phyloP scores from a whole-genome alignment of 1,140 invertebrate genomes.

The Drosophila punjabiensis region DNA sequence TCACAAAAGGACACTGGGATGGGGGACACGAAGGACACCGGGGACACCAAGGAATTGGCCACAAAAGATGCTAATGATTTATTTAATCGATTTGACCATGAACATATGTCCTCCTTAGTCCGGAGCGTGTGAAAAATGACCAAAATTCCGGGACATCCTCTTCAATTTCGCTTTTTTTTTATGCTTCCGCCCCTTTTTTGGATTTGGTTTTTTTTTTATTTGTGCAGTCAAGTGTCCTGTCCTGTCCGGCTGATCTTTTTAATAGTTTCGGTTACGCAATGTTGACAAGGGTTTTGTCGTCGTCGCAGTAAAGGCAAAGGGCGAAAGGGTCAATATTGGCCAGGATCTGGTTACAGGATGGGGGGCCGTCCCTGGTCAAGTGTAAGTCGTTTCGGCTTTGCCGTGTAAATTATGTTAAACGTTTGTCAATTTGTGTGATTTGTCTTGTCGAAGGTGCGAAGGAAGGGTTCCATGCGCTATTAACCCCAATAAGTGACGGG shows the following conservation, averaged over 20 bases:
- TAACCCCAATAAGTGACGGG: conserved; percentile 55
- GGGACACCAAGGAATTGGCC: conserved; percentile 74
- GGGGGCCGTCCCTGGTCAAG: conserved; percentile 55
- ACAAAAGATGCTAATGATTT: conserved; percentile 85
- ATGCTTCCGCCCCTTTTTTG: conserved; percentile 8
- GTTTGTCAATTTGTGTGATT: conserved; percentile 83
- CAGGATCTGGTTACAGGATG: conserved; percentile 6
- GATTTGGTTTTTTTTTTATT: neutral
- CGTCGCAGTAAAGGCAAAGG: conserved; percentile 17
- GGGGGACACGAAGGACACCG: neutral
- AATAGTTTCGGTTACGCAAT: conserved; percentile 81
- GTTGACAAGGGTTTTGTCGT: conserved; percentile 78
- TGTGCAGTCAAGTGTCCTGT: conserved; percentile 59
- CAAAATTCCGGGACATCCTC: conserved; percentile 39
- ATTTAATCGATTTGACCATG: conserved; percentile 85
- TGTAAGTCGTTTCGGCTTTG: conserved; percentile 69
- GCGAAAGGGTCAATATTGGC: conserved; percentile 74
- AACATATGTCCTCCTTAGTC: conserved; percentile 71
- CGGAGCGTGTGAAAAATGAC: conserved; percentile 76
- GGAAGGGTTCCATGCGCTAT: conserved; percentile 60
- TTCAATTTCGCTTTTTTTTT: conserved; percentile 30
- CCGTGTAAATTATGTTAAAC: conserved; percentile 83
- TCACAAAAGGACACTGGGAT: conserved; percentile 19
- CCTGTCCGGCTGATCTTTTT: conserved; percentile 77
- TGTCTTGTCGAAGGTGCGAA: conserved; percentile 73